A percentile compares a stretch with the other conserved stretches of the same genome.
These are phyloP conservation scores for Sciaenops ocellatus DNA, from an alignment of 2,797 vertebrate genomes.

Conservation along the genomic window DNA sequence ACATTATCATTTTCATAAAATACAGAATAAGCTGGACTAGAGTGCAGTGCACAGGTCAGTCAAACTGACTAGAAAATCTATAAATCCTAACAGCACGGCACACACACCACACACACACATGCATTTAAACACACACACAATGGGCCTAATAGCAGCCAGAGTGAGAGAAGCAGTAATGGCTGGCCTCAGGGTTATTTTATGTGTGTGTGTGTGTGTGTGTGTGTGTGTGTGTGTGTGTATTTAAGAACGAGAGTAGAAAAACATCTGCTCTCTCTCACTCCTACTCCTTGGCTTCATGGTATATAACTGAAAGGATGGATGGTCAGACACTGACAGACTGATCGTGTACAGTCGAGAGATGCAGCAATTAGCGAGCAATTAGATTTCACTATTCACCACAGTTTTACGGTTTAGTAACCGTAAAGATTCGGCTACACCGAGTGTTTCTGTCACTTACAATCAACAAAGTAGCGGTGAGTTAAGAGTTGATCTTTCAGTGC, in stretches of 20 bases:
- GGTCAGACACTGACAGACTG: conserved; percentile 26
- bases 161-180: conserved; percentile 45
- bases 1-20: conserved; percentile 5
- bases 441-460: too few relatives aligned
- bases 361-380: too few relatives aligned
- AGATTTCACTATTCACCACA: too few relatives aligned
- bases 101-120: not conserved
- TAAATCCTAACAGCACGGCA: conserved; percentile 16
- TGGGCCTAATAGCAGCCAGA: conserved; percentile 36
- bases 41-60: conserved; percentile 5
- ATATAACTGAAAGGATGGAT: conserved; percentile 26
- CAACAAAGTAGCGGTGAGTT: too few relatives aligned
- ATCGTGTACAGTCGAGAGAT: not conserved
- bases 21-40: conserved; percentile 4
- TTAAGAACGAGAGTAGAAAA: conserved; percentile 46
- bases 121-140: not conserved
- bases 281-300: conserved; percentile 14
- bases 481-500: too few relatives aligned
- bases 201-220: not conserved
- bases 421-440: too few relatives aligned
- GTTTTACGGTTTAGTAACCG: too few relatives aligned
- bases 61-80: conserved; percentile 44
- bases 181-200: conserved; percentile 32
- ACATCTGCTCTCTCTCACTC: conserved; percentile 57
- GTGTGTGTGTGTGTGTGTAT: conserved; percentile 1